phyloP scores from a whole-genome alignment of 2,113 vertebrate genomes.

The Cichladusa arquata region DNA sequence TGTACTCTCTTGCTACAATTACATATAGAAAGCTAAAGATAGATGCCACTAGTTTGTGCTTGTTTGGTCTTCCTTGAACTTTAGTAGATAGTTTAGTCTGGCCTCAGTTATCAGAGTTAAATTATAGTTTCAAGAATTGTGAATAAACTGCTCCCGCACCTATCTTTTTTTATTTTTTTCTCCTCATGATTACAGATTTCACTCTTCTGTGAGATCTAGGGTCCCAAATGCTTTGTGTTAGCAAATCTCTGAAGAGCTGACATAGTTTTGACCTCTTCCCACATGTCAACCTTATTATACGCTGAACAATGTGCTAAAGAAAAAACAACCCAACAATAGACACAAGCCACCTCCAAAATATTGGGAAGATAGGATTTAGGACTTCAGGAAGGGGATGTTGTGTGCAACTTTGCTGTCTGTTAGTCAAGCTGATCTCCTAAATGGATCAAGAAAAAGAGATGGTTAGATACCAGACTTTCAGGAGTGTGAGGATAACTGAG shows the following conservation, averaged over 20 bases:
- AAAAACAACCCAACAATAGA: neutral
- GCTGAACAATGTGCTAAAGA: neutral
- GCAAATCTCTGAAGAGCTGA: neutral
- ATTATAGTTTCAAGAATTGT: neutral
- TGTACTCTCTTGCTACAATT: neutral
- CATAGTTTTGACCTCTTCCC: neutral
- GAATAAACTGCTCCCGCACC: accelerated
- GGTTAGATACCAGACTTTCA: neutral
- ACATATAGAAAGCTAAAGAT: neutral
- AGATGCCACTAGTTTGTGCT: neutral
- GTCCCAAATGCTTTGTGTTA: neutral
- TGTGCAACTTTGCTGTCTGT: neutral
- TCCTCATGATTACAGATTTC: neutral
- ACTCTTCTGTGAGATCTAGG: neutral
- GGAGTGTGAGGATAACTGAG: neutral
- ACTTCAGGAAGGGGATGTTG: neutral
- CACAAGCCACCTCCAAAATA: neutral
- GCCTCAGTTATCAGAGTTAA: neutral
- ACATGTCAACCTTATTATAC: neutral
- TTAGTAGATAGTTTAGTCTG: neutral
- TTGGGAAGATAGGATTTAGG: neutral
- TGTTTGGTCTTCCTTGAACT: neutral
- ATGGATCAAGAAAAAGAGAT: neutral
- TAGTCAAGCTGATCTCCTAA: neutral
- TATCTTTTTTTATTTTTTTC: neutral